Conservation (phyloP, 2,113 vertebrate genomes). For the Pristiophorus japonicus region DNA sequence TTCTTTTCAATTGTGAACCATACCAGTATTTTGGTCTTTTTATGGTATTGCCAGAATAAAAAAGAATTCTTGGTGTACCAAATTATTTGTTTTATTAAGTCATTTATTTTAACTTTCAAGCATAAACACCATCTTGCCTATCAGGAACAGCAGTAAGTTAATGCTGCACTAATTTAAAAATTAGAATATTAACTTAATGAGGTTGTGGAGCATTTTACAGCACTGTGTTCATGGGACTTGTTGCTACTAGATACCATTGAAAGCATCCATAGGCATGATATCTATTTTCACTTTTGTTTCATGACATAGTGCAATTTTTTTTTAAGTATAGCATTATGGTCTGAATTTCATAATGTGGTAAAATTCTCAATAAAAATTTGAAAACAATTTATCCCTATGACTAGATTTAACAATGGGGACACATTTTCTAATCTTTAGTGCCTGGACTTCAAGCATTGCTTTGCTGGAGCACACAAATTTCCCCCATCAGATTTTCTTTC, state of each 20-base stretch:
- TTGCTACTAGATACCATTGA: not conserved
- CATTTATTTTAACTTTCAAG: not conserved
- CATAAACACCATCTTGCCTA: not conserved
- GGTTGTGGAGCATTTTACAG: not conserved
- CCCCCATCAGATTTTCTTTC: not conserved
- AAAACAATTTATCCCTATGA: too few species aligned
- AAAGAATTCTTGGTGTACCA: slow-evolving; percentile 17
- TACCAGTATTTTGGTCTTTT: slow-evolving; percentile 18
- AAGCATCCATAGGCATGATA: not conserved
- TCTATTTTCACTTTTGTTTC: not conserved
- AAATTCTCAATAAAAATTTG: too few species aligned
- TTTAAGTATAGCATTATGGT: not conserved
- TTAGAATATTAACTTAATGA: not conserved
- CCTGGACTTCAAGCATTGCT: not conserved
- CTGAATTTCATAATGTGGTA: not conserved
- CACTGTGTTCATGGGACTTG: not conserved
- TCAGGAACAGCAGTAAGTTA: not conserved
- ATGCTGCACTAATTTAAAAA: not conserved
- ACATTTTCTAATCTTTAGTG: not conserved
- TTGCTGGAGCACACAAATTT: not conserved
- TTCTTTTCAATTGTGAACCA: slow-evolving; percentile 28
- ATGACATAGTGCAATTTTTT: not conserved
- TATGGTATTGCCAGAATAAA: slow-evolving; percentile 32
- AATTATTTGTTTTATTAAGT: slow-evolving; percentile 23
- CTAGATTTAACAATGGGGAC: not conserved